phyloP scores from a whole-genome alignment of 1,140 invertebrate species.

The Steinernema feltiae region DNA sequence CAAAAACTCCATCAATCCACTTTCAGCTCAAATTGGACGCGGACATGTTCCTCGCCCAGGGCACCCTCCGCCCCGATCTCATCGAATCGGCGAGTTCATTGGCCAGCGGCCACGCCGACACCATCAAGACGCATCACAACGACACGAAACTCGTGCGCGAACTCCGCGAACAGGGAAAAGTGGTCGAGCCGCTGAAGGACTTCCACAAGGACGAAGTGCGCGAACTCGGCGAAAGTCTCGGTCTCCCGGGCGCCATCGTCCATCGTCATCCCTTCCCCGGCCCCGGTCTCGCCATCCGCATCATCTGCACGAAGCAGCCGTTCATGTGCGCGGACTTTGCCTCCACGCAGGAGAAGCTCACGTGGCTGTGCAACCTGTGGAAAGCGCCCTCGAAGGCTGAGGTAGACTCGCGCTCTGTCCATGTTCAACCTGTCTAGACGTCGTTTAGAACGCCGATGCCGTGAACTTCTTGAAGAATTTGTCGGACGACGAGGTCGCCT shows the following conservation, averaged over 20 bases:
- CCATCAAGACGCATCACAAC: slow-evolving; percentile 99
- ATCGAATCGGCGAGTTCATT: slow-evolving; percentile 89
- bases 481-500: neutral
- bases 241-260: slow-evolving; percentile 76
- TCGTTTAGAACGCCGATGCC: neutral
- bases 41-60: slow-evolving; percentile 52
- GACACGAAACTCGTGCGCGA: slow-evolving; percentile 89
- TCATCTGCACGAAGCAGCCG: slow-evolving; percentile 91
- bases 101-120: slow-evolving; percentile 77
- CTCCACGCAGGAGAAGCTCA: slow-evolving; percentile 70
- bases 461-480: slow-evolving; percentile 3
- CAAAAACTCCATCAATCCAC: neutral
- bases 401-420: neutral
- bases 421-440: slow-evolving; percentile 1
- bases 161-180: slow-evolving; percentile 74
- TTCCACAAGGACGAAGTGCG: slow-evolving; percentile 98
- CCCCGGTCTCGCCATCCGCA: slow-evolving; percentile 81
- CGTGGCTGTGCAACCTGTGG: slow-evolving; percentile 40
- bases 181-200: slow-evolving; percentile 94
- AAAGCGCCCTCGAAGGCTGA: slow-evolving; percentile 36
- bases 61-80: slow-evolving; percentile 85
- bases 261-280: slow-evolving; percentile 93
- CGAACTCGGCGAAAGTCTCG: slow-evolving; percentile 74
- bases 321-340: slow-evolving; percentile 88
- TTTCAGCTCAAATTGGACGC: slow-evolving; percentile 42